Evolutionary conservation across 2,113 vertebrate species (phyloP).

Genomic region (Castor canadensis): DNA sequence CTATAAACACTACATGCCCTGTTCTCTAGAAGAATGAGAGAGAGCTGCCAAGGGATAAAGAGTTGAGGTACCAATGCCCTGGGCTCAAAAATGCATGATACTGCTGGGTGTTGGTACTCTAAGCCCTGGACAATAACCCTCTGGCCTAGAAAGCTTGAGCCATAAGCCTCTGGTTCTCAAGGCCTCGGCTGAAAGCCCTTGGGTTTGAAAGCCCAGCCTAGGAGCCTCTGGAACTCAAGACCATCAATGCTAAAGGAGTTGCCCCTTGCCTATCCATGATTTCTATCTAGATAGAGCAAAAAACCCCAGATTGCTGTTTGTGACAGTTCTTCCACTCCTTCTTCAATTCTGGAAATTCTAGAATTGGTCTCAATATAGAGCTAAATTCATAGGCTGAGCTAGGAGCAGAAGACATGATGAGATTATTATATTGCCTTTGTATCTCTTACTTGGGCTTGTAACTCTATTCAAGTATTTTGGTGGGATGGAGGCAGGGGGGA

Average conservation of each 20-base stretch:
- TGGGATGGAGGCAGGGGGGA: neutral
- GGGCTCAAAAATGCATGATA: too few species aligned
- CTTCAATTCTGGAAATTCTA: neutral
- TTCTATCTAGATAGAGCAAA: too few species aligned
- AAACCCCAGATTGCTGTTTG: too few species aligned
- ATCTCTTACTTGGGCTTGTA: neutral
- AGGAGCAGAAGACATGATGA: neutral
- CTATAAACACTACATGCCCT: neutral
- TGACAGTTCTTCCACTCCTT: neutral
- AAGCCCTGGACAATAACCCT: neutral
- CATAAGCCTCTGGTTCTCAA: neutral
- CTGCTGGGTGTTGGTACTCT: neutral
- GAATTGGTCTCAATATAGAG: neutral
- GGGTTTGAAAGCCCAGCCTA: neutral
- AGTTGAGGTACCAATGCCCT: too few species aligned
- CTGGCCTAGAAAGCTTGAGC: neutral
- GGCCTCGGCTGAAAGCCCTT: too few species aligned
- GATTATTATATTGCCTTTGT: neutral
- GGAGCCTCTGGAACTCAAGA: neutral
- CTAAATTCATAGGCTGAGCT: neutral
- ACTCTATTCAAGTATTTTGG: constrained; percentile 29
- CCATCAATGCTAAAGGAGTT: neutral
- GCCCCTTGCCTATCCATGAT: neutral
- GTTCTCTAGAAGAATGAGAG: neutral
- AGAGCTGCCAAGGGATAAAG: neutral